phyloP scores from a whole-genome alignment of 2,113 vertebrate genomes.

The Aptenodytes forsteri region DNA sequence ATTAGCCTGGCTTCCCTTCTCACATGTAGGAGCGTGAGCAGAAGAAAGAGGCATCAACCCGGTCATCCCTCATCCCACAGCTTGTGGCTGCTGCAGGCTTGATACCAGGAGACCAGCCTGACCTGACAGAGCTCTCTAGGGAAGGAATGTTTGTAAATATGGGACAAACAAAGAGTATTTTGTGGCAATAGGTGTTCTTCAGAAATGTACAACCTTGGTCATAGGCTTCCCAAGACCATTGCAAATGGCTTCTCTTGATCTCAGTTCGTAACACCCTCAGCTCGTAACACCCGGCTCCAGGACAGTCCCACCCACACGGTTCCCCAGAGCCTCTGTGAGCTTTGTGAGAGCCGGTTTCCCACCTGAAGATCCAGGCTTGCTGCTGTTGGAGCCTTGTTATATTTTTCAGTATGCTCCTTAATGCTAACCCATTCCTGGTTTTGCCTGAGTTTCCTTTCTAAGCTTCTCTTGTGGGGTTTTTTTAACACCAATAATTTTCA shows the following conservation, averaged over 20 bases:
- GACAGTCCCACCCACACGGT: rapidly evolving
- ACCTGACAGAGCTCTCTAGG: neutral
- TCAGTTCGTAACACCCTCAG: rapidly evolving
- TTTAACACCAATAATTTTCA: neutral
- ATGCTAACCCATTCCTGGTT: neutral
- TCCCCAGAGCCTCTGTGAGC: neutral
- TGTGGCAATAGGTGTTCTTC: neutral
- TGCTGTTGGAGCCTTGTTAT: neutral
- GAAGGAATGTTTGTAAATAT: neutral
- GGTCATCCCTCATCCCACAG: neutral
- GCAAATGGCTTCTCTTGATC: neutral
- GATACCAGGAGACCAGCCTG: neutral
- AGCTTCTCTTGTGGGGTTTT: neutral
- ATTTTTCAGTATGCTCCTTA: neutral
- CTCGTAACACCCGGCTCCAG: rapidly evolving
- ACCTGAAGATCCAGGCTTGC: neutral
- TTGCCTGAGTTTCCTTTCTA: neutral
- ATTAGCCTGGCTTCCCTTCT: neutral
- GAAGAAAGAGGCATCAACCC: neutral
- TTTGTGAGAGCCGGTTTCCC: neutral
- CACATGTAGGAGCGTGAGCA: neutral
- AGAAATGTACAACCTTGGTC: neutral
- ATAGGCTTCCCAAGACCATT: neutral
- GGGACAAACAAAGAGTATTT: neutral
- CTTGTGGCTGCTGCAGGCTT: neutral